Conservation (phyloP, 2,113 vertebrate species). For the Falco punctatus region DNA sequence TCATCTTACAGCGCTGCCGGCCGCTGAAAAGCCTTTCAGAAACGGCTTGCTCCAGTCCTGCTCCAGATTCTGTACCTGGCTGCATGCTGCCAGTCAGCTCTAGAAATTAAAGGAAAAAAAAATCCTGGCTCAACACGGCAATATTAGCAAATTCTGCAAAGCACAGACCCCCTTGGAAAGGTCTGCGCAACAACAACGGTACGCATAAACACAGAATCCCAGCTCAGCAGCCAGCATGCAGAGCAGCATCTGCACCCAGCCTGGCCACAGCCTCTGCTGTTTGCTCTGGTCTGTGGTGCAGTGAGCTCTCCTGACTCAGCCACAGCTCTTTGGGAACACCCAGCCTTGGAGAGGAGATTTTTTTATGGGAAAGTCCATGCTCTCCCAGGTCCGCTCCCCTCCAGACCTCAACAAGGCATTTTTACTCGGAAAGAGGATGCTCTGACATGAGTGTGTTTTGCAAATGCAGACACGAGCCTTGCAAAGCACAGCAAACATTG, state of each 20-base stretch:
- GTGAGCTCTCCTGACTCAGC: background rate
- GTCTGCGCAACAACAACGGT: background rate
- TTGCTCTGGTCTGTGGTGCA: background rate
- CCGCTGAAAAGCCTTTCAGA: background rate
- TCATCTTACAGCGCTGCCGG: background rate
- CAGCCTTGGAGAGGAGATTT: background rate
- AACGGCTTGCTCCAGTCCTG: background rate
- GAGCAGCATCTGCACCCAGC: background rate
- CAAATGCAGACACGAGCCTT: background rate
- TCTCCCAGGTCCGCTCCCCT: background rate
- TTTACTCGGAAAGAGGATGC: background rate
- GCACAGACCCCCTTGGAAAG: background rate
- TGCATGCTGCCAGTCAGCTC: background rate
- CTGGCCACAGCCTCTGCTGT: accelerated
- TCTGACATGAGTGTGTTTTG: accelerated
- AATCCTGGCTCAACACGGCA: background rate
- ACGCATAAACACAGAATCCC: background rate
- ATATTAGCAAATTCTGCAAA: background rate
- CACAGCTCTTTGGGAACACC: accelerated
- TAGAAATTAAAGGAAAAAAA: background rate
- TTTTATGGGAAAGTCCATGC: background rate
- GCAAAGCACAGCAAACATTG: background rate
- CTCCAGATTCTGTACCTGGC: background rate
- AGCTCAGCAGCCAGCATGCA: background rate
- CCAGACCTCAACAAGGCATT: background rate